Base-by-base conservation (phyloP, 2,797 vertebrate genomes). In the Ptychobarbus kaznakovi region DNA sequence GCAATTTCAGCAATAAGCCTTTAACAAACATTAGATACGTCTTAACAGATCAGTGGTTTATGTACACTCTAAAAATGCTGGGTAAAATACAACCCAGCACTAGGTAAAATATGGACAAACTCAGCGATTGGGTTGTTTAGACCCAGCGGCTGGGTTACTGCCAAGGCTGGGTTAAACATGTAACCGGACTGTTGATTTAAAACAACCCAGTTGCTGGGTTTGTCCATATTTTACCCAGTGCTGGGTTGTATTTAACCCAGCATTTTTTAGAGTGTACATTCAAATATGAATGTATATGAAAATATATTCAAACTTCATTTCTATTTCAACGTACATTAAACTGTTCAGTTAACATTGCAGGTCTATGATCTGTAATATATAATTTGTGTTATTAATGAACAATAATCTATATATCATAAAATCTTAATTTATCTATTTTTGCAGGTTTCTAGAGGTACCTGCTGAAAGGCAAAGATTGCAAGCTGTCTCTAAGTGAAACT, bases 401-500 rank as follows among this genome's bases (percentile, higher is more conserved):
- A 66, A 46, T 9, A 80, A 44, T 46, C 75, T 78, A 10, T 58
- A 32, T 20, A 49, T 65, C 9, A 32, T 80, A 66, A 32, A 35
- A 44, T 32, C n/a, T 42, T 65, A 10, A 80, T 22, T n/a, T n/a
- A 80, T 63, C 40, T 66, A 66, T 46, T 16, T 66, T 66, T 66
- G 25, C 58, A 66, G 61, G 40, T 49, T 65, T 79, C 3, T 66
- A 76, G 32, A 76, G 6, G 51, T 58, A 66, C 77, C 42, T 66
- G 77, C 61, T 32, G 1, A 65, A 63, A 63, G 61, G 58, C 77
- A 63, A 49, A 49, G 18, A 32, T 22, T 46, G 42, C 77, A 44
- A 56, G 49, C 38, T 16, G 20, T 77, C 53, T 58, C 12, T 78
- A 65, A 78, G 53, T 25, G 87, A 89, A 89, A 90, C 89, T 88